Evolutionary conservation across 2,888 invertebrate genomes (phyloP).

Genomic region (Lysandra coridon): DNA sequence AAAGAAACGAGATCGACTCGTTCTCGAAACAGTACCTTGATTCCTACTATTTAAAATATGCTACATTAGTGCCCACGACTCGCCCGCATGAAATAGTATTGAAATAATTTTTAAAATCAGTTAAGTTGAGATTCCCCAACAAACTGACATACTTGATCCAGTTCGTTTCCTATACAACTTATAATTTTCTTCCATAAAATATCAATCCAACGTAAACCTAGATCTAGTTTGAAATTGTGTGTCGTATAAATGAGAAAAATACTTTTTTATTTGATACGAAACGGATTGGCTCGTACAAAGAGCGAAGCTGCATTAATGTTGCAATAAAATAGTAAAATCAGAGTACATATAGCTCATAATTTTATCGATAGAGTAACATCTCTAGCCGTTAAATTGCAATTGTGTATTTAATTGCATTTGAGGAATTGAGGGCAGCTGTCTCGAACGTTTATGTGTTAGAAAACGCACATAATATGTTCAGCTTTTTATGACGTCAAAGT

Average conservation of each 20-base stretch:
- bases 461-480: conserved; percentile 15
- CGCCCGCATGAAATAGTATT: too few species aligned
- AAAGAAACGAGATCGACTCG: conserved; percentile 10
- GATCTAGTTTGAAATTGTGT: too few species aligned
- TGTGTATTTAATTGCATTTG: conserved; percentile 34
- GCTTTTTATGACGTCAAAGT: conserved; percentile 29
- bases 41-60: neutral
- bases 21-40: neutral
- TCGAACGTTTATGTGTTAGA: conserved; percentile 27
- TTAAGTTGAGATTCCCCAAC: too few species aligned
- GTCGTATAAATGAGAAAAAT: too few species aligned
- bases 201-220: too few species aligned
- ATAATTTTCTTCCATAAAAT: too few species aligned
- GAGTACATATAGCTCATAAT: conserved; percentile 17
- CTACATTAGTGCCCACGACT: neutral
- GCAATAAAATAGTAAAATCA: neutral
- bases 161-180: too few species aligned
- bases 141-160: too few species aligned
- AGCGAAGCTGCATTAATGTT: neutral
- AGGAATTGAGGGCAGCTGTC: conserved; percentile 29
- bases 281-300: neutral
- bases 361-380: conserved; percentile 31
- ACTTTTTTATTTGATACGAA: too few species aligned
- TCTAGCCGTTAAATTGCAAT: conserved; percentile 33
- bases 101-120: too few species aligned